Percentiles rank a stretch among this genome's conserved stretches.
Conservation (phyloP, 2,113 vertebrate species). For the Mandrillus leucophaeus region DNA sequence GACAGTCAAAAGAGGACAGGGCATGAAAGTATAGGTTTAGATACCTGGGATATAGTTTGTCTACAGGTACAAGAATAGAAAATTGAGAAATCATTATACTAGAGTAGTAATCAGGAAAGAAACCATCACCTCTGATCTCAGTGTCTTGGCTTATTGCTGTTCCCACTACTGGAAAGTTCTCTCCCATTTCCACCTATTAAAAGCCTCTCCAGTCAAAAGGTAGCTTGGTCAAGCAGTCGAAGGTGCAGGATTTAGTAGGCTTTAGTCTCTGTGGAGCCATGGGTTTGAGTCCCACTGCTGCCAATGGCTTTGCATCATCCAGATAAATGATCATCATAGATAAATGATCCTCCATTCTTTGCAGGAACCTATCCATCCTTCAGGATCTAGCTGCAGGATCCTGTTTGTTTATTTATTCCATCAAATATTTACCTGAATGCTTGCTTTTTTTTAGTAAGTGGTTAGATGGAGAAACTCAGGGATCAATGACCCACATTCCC, state of each 20-base stretch:
- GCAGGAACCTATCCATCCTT: neutral
- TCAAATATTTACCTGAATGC: neutral
- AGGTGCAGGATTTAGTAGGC: neutral
- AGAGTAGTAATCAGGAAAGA: neutral
- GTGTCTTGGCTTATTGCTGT: neutral
- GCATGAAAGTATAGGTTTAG: neutral
- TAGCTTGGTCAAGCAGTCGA: neutral
- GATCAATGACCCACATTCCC: neutral
- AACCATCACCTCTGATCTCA: neutral
- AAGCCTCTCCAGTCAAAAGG: neutral
- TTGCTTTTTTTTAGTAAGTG: slow-evolving; percentile 10
- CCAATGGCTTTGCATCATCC: neutral
- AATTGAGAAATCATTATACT: neutral
- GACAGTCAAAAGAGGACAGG: neutral
- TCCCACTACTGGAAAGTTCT: neutral
- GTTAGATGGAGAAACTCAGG: neutral
- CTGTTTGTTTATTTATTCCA: neutral
- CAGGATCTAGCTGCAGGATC: neutral
- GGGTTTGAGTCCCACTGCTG: neutral
- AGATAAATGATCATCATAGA: neutral
- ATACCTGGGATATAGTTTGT: neutral
- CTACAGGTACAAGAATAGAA: neutral
- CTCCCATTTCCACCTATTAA: neutral
- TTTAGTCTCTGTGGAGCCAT: neutral
- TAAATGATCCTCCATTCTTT: neutral